Conservation (phyloP, 2,888 invertebrate species). For the Drosophila antonietae region DNA sequence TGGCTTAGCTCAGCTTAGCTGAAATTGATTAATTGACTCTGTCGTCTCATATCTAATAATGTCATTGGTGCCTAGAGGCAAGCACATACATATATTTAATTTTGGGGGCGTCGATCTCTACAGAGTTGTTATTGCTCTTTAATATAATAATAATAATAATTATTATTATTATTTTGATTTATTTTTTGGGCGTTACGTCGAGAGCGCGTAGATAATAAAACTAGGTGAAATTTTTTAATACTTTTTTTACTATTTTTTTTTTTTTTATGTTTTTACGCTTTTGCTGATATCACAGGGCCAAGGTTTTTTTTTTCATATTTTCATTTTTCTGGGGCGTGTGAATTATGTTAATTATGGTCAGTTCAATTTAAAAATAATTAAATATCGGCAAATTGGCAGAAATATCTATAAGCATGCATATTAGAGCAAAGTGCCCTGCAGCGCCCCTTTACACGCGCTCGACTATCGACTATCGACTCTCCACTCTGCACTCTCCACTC, state of each 20-base stretch:
- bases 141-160: background rate
- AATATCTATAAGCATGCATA: background rate
- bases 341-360: slow-evolving; percentile 42
- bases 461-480: background rate
- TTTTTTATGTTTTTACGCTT: slow-evolving; percentile 30
- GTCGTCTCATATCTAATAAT: background rate
- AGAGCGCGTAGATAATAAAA: slow-evolving; percentile 24
- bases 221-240: slow-evolving; percentile 14
- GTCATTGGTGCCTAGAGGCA: slow-evolving; percentile 1
- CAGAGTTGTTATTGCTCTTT: slow-evolving; percentile 2
- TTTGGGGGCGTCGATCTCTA: slow-evolving; percentile 23
- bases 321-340: background rate
- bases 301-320: background rate
- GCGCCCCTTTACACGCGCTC: background rate
- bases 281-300: slow-evolving; percentile 16
- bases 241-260: slow-evolving; percentile 9
- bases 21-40: background rate
- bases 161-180: background rate
- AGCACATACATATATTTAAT: background rate
- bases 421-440: background rate
- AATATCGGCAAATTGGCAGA: slow-evolving; percentile 40
- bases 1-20: background rate
- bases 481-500: background rate
- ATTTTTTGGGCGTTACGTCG: slow-evolving; percentile 35
- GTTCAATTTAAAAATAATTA: slow-evolving; percentile 69